Evolutionary conservation across 2,113 vertebrate species (phyloP).

Genomic region (Nibea albiflora): DNA sequence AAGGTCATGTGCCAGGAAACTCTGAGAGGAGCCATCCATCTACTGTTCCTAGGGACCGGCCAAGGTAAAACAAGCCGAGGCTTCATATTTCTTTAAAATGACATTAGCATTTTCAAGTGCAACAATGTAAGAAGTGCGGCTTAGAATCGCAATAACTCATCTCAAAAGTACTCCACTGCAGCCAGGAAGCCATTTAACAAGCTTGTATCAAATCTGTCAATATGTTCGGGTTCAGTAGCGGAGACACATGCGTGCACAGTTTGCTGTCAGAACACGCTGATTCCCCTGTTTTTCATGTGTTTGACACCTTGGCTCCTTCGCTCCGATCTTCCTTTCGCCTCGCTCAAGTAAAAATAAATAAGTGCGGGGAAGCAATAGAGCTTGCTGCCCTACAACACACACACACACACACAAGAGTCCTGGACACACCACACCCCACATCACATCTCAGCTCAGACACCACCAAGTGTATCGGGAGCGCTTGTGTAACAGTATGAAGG

Average conservation of each 20-base stretch:
- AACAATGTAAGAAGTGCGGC: slow-evolving; percentile 2
- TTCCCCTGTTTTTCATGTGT: slow-evolving; percentile 8
- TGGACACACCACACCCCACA: neutral
- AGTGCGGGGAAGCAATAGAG: slow-evolving; percentile 2
- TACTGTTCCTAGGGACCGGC: slow-evolving; percentile 45
- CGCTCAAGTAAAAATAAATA: slow-evolving; percentile 40
- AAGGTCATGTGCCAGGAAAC: slow-evolving; percentile 75
- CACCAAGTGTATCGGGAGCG: slow-evolving; percentile 31
- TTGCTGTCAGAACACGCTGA: neutral
- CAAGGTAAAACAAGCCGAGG: slow-evolving; percentile 56
- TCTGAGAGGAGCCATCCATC: slow-evolving; percentile 53
- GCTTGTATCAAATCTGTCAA: neutral
- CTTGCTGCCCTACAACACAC: neutral
- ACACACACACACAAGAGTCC: slow-evolving; percentile 2
- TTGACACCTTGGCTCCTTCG: slow-evolving; percentile 8
- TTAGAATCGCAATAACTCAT: slow-evolving; percentile 28
- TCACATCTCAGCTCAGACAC: slow-evolving; percentile 53
- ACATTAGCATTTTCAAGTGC: slow-evolving; percentile 52
- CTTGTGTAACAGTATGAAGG: slow-evolving; percentile 67
- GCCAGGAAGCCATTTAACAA: slow-evolving; percentile 2
- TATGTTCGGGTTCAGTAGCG: neutral
- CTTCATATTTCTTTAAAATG: slow-evolving; percentile 63
- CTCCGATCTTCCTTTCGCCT: slow-evolving; percentile 17
- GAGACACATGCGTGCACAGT: neutral
- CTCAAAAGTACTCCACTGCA: neutral